Percentiles rank a stretch among this genome's conserved stretches.
phyloP scores from a whole-genome alignment of 2,797 vertebrate species.

The Remorina albescens region DNA sequence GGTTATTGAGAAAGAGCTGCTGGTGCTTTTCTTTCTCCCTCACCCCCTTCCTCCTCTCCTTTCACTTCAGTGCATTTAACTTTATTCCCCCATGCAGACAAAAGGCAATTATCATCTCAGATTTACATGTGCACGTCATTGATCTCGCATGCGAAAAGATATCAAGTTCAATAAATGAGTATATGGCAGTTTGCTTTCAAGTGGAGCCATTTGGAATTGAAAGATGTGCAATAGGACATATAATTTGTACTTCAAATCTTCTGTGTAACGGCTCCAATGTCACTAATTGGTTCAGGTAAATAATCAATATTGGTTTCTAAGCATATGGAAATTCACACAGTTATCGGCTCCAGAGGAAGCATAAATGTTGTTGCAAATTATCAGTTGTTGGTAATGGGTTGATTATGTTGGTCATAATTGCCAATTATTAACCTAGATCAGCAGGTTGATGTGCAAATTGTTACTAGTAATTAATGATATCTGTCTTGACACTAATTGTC shows the following conservation, averaged over 20 bases:
- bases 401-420: slow-evolving; percentile 72
- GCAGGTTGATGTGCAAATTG: slow-evolving; percentile 69
- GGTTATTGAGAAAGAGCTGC: slow-evolving; percentile 46
- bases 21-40: slow-evolving; percentile 45
- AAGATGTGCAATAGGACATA: background rate
- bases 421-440: slow-evolving; percentile 74
- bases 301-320: slow-evolving; percentile 50
- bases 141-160: slow-evolving; percentile 90
- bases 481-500: slow-evolving; percentile 69
- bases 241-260: slow-evolving; percentile 10
- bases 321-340: slow-evolving; percentile 37
- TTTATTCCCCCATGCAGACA: slow-evolving; percentile 88
- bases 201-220: slow-evolving; percentile 82
- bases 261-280: slow-evolving; percentile 9
- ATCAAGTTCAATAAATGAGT: slow-evolving; percentile 92
- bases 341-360: slow-evolving; percentile 34
- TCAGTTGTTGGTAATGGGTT: slow-evolving; percentile 67
- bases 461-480: slow-evolving; percentile 78
- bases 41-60: slow-evolving; percentile 64
- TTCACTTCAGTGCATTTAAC: slow-evolving; percentile 86
- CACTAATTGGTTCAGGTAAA: slow-evolving; percentile 54
- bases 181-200: slow-evolving; percentile 87
- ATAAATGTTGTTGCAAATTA: slow-evolving; percentile 39
- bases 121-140: slow-evolving; percentile 92
- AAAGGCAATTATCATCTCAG: slow-evolving; percentile 91